These are phyloP conservation scores for Nymphalis io DNA, from an alignment of 1,140 invertebrate species.

Conservation along the genomic window DNA sequence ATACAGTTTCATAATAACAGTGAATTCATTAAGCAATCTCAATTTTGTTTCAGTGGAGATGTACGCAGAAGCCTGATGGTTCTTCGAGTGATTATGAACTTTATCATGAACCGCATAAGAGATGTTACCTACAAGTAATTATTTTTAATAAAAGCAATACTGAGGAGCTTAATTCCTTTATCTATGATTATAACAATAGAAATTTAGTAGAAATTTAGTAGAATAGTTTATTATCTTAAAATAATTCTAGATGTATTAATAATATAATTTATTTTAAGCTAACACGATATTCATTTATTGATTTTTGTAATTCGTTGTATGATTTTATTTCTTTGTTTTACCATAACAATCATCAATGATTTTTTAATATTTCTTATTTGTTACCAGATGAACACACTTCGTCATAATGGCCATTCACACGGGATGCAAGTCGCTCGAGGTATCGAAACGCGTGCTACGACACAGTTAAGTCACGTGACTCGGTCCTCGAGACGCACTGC, in stretches of 20 bases:
- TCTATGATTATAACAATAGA: too few species aligned
- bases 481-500: slow-evolving; percentile 66
- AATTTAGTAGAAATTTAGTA: too few species aligned
- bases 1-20: too few species aligned
- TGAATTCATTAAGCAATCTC: background rate
- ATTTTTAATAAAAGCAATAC: background rate
- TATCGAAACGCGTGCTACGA: slow-evolving; percentile 53
- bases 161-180: too few species aligned
- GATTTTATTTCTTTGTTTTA: too few species aligned
- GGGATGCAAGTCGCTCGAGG: slow-evolving; percentile 40
- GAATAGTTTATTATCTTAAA: too few species aligned
- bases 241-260: too few species aligned
- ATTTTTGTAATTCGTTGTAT: too few species aligned
- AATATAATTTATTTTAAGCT: too few species aligned
- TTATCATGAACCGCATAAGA: slow-evolving; percentile 72
- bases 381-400: slow-evolving; percentile 62
- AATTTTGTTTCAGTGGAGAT: slow-evolving; percentile 64
- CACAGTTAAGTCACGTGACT: slow-evolving; percentile 68
- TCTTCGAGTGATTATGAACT: slow-evolving; percentile 75
- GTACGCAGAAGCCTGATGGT: slow-evolving; percentile 68
- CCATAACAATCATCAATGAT: too few species aligned
- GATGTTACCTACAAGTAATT: slow-evolving; percentile 70
- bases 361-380: background rate
- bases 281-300: too few species aligned
- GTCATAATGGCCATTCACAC: slow-evolving; percentile 58